Conservation (phyloP, 1,140 invertebrate species). For the Sipha flava region DNA sequence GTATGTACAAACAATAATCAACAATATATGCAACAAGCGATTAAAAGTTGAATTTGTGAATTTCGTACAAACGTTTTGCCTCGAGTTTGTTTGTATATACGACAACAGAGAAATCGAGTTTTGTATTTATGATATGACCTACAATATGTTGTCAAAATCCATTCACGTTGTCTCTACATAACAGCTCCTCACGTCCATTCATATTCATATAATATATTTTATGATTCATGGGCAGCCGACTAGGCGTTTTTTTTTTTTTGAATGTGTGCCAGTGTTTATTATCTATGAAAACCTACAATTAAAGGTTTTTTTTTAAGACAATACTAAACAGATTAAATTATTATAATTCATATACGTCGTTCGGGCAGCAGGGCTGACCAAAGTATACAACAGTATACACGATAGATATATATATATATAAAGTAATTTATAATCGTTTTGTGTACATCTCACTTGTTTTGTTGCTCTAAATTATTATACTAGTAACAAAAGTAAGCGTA, state of each 20-base stretch:
- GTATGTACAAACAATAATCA: not conserved
- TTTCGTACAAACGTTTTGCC: not conserved
- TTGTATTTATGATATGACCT: not conserved
- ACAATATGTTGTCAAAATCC: slow-evolving; percentile 17
- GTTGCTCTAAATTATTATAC: not conserved
- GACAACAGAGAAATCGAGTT: slow-evolving; percentile 5
- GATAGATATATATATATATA: not conserved
- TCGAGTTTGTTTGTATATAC: not conserved
- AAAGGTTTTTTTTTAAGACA: slow-evolving; percentile 22
- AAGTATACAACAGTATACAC: not conserved
- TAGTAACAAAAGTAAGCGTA: too few relatives aligned
- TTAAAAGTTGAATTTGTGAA: slow-evolving; percentile 3
- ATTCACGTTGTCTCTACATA: not conserved
- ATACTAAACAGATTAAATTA: slow-evolving; percentile 27
- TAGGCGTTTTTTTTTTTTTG: slow-evolving; percentile 13
- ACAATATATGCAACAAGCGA: not conserved
- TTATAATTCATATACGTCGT: not conserved
- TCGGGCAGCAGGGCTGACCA: slow-evolving; percentile 19
- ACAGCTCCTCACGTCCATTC: not conserved
- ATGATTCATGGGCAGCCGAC: slow-evolving; percentile 16
- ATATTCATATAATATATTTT: slow-evolving; percentile 23
- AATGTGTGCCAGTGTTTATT: slow-evolving; percentile 15
- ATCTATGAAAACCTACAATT: slow-evolving; percentile 30
- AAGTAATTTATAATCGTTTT: too few relatives aligned
- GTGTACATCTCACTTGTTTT: not conserved